Base-by-base conservation (phyloP, 35 echinoderm and acorn worm genomes). In the Apostichopus japonicus region DNA sequence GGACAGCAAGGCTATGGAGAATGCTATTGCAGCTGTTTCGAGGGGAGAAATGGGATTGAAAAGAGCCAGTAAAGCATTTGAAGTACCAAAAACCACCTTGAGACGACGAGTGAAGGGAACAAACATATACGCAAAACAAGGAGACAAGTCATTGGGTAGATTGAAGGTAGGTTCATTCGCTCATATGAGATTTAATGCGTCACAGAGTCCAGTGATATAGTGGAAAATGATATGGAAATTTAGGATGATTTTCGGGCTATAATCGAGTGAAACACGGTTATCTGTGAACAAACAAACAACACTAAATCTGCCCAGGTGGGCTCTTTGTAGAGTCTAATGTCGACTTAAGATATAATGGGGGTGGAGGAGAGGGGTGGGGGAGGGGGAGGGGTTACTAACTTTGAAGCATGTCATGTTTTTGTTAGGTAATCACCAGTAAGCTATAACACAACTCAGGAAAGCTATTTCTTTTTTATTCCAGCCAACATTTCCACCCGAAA, bases 111-210 rank as follows among this genome's bases (percentile, higher is more conserved):
- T 78, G 6, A 53, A 11, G 17, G 52, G n/a, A 56, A 24, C 27
- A 51, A 56, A 78, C 72, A 90, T 15, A 90, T 65, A 90, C 33
- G 67, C 88, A 52, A 90, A 90, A 90, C 54, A 55, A 16, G 84
- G 44, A 5, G 54, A 54, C 33, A 90, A 90, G 72, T 90, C 67
- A 1, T 2, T 90, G 65, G 72, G 52, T 90, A 73, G 61, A 33
- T 90, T 90, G 4, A 90, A 77, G 67, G 27, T 90, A 55, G 53
- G 19, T 87, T 55, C 17, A 73, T 17, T 73, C 70, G 5, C 70
- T 73, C 33, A 44, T 44, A 3, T 1, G 33, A 44, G 33, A 44
- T 44, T 44, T 44, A 4, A 44, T 44, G 33, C 33, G 33, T 44
- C 33, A 44, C 33, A 44, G 4, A 75, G 22, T 22, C 15, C 22